Conservation (phyloP, 2,113 vertebrate genomes). For the Perccottus glenii region DNA sequence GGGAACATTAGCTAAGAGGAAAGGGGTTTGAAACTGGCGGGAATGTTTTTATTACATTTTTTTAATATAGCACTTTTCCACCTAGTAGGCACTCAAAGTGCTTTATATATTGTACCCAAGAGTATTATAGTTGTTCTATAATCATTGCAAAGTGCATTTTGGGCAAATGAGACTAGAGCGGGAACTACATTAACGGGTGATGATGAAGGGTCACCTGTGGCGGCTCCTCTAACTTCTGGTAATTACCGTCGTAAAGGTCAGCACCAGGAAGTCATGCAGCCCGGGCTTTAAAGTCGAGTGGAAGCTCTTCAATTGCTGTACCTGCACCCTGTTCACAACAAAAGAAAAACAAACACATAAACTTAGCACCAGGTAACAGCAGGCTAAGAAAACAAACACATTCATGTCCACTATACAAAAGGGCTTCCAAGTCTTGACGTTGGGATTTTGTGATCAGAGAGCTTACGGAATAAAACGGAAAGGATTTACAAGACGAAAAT, state of each 20-base stretch:
- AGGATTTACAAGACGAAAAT: conserved; percentile 50
- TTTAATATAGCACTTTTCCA: too few relatives aligned
- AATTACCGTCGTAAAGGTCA: conserved; percentile 87
- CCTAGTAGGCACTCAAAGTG: too few relatives aligned
- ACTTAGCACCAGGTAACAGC: background rate
- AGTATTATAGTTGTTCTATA: conserved; percentile 34
- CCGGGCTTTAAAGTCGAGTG: conserved; percentile 88
- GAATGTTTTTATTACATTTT: too few relatives aligned
- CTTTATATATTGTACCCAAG: conserved; percentile 45
- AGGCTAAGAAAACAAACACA: conserved; percentile 34
- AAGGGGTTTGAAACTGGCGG: conserved; percentile 20
- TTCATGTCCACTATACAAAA: conserved; percentile 38
- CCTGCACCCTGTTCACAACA: conserved; percentile 48
- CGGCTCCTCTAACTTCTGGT: conserved; percentile 88
- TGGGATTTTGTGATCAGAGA: conserved; percentile 33
- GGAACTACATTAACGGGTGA: background rate
- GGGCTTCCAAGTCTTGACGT: conserved; percentile 40
- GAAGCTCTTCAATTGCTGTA: conserved; percentile 80
- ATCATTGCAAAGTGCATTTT: conserved; percentile 8
- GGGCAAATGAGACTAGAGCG: background rate
- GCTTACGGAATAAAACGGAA: conserved; percentile 51
- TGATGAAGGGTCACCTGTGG: conserved; percentile 76
- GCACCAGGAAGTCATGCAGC: conserved; percentile 84
- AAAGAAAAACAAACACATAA: conserved; percentile 22
- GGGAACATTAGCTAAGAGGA: conserved; percentile 13